Base-by-base conservation (phyloP, 1,140 invertebrate genomes). In the Armadillidium nasatum region DNA sequence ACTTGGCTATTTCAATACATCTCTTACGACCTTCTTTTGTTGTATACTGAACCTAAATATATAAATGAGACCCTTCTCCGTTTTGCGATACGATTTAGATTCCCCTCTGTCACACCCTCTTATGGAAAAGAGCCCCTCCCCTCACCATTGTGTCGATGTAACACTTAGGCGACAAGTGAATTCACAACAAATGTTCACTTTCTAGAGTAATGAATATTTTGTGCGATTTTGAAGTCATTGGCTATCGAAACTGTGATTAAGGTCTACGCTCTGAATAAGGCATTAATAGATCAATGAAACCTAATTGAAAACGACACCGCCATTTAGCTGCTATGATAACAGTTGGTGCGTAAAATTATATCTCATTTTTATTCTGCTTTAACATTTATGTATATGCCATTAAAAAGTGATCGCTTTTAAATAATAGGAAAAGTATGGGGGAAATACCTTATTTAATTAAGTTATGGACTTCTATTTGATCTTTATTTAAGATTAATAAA, bases 141-240 rank as follows among this genome's bases (percentile, higher is more conserved):
- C 50, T 60, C 7, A 7, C 50, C 19, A 60, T 60, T 60, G 50
- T 60, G 50, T 60, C 50, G 50, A 60, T 60, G 50, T 60, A 60
- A 60, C 50, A 60, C 50, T 60, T 7, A 60, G 50, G 2, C 50
- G 50, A 60, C 50, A 60, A 60, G 50, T 60, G 50, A 60, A 60
- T 60, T 60, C 50, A 60, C 50, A 60, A 60, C 50, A 60, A 60
- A 60, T 60, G 50, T 60, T 60, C 50, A 60, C 50, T 60, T 60
- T 60, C 19, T 15, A 7, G 50, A 60, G 50, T 60, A 60, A 60
- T 60, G 50, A 60, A 60, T 60, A 60, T 60, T 60, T 60, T 60
- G 50, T 19, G 50, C 50, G 50, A 60, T 60, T 60, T 19, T 19
- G 11, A 19, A 19, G 11, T 60, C 19, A 60, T 60, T 60, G 50